Evolutionary conservation across 2,113 vertebrate species (phyloP).

Genomic region (Campylomormyrus tamandua): DNA sequence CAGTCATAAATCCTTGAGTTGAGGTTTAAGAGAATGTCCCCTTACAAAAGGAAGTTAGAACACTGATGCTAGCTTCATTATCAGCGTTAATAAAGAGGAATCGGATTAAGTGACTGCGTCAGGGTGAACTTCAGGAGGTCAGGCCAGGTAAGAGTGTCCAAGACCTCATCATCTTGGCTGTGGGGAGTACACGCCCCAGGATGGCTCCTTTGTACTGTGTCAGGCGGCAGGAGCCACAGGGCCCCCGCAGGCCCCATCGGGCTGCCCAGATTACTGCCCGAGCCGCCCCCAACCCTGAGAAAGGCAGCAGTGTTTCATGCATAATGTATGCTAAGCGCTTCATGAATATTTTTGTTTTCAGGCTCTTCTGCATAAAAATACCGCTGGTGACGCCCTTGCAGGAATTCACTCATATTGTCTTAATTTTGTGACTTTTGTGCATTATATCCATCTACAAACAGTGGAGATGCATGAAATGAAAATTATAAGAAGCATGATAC

Average conservation of each 20-base stretch:
- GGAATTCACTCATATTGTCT: background rate
- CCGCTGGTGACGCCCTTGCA: background rate
- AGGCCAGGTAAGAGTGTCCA: background rate
- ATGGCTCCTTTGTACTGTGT: background rate
- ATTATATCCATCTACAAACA: background rate
- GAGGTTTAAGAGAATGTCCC: background rate
- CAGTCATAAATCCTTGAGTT: background rate
- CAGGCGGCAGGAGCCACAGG: background rate
- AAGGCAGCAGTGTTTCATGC: background rate
- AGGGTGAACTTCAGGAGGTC: background rate
- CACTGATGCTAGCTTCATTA: background rate
- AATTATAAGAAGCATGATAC: background rate
- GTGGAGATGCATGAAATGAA: background rate
- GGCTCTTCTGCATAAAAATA: conserved; percentile 15
- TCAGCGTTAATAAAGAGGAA: background rate
- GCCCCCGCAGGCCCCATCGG: background rate
- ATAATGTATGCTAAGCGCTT: conserved; percentile 15
- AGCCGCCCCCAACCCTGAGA: background rate
- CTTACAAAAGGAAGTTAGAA: background rate
- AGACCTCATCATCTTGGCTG: background rate
- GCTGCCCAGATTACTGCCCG: conserved; percentile 1
- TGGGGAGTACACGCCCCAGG: background rate
- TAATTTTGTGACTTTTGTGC: background rate
- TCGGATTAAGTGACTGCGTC: background rate
- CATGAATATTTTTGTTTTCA: conserved; percentile 11